Base-by-base conservation (phyloP, 1,140 invertebrate species). In the Triops cancriformis region DNA sequence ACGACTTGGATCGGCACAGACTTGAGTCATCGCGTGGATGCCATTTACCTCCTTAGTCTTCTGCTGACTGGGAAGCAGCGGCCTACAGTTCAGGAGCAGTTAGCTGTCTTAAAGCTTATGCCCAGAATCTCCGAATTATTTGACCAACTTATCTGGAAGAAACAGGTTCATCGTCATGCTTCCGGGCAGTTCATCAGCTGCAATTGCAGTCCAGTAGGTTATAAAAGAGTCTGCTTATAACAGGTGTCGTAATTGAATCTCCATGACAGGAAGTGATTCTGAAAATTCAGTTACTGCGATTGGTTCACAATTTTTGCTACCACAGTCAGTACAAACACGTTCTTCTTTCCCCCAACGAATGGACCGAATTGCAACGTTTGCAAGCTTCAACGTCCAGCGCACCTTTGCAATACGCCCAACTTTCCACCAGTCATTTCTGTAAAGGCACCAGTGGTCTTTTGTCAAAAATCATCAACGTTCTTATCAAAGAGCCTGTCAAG, bases 221-320 rank as follows among this genome's bases (percentile, higher is more conserved):
- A n/a, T 41, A 42, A 28, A 23, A 75, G 73, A 26, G 28, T 26
- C 37, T 23, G n/a, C 42, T 78, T 45, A 72, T 11, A 28, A 72
- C 27, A 64, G 2, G n/a, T 9, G 51, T 51, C 37, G 14, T 18
- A 28, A n/a, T 43, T 78, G 42, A 1, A 73, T 80, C 80, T 76
- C 77, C 78, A 80, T 82, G 80, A 9, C 81, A 85, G 84, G 86
- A 87, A 80, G 85, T 86, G 31, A 85, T 85, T 18, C 81, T 87
- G 73, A 87, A 87, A 80, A 87, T 86, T 51, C 86, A 87, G 82
- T 85, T 86, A 78, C 80, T 87, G 18, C 79, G 86, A 78, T 82
- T 87, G 74, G 84, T 87, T 37, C 86, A 87, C 80, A 86, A 85
- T 75, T 87, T 86, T 80, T 87, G 86, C 84, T 86, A 86, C 81